Conservation (phyloP, 2,797 vertebrate genomes). For the Apodemus agrarius region DNA sequence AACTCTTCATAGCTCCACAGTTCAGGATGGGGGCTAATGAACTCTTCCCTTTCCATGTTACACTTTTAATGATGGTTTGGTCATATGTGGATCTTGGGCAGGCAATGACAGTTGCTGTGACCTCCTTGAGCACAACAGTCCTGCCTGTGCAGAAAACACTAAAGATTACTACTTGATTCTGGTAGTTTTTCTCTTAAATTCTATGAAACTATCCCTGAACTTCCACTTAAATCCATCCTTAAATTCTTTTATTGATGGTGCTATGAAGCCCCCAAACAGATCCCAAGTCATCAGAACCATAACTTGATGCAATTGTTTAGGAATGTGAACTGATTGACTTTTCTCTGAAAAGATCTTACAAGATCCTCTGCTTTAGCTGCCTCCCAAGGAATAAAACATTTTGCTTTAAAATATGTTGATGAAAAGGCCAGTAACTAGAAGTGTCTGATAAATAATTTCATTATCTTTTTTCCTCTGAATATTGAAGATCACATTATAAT, state of each 20-base stretch:
- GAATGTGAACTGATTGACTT: background rate
- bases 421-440: background rate
- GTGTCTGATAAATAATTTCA: background rate
- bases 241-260: background rate
- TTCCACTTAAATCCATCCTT: background rate
- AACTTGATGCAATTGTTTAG: background rate
- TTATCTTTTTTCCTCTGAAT: background rate
- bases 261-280: background rate
- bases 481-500: background rate
- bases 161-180: background rate
- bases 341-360: background rate
- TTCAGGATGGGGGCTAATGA: background rate
- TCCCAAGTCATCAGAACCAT: fast-evolving
- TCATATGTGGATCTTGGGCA: background rate
- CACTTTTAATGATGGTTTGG: background rate
- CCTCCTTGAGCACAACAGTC: background rate
- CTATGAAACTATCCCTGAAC: background rate
- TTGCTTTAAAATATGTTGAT: background rate
- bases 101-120: background rate
- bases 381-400: background rate
- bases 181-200: background rate
- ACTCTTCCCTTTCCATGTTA: no score
- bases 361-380: background rate
- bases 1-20: background rate
- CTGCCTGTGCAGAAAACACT: background rate